phyloP scores from a whole-genome alignment of 2,113 vertebrate genomes.

The Phycodurus eques region DNA sequence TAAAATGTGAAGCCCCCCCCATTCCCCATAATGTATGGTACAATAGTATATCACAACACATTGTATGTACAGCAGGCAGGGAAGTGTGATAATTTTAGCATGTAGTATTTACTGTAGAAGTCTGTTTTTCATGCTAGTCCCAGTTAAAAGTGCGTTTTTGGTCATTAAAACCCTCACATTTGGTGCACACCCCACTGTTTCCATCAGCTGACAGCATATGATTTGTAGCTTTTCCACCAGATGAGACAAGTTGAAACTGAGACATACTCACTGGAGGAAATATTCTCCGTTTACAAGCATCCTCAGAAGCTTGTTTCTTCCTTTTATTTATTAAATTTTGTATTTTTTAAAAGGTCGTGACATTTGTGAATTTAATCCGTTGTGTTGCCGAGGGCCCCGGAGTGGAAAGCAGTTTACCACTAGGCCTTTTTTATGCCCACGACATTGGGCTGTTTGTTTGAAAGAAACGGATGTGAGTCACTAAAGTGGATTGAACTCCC shows the following conservation, averaged over 20 bases:
- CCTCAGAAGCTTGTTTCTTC: neutral
- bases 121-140: no score
- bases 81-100: no score
- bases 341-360: neutral
- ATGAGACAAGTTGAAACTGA: conserved; percentile 4
- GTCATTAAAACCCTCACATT: neutral
- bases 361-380: conserved; percentile 28
- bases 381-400: conserved; percentile 2
- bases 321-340: neutral
- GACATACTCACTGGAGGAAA: conserved; percentile 9
- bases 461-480: conserved; percentile 47
- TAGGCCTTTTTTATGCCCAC: conserved; percentile 32
- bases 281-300: conserved; percentile 4
- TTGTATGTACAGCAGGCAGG: no score
- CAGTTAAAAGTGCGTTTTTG: no score
- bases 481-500: conserved; percentile 56
- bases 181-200: no score
- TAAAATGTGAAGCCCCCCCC: no score
- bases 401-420: conserved; percentile 43
- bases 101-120: no score
- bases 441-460: conserved; percentile 52
- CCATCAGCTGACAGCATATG: neutral
- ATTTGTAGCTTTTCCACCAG: neutral
- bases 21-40: no score
- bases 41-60: no score